Base-by-base conservation (phyloP, 1,140 invertebrate genomes). In the Matsumurasca onukii region DNA sequence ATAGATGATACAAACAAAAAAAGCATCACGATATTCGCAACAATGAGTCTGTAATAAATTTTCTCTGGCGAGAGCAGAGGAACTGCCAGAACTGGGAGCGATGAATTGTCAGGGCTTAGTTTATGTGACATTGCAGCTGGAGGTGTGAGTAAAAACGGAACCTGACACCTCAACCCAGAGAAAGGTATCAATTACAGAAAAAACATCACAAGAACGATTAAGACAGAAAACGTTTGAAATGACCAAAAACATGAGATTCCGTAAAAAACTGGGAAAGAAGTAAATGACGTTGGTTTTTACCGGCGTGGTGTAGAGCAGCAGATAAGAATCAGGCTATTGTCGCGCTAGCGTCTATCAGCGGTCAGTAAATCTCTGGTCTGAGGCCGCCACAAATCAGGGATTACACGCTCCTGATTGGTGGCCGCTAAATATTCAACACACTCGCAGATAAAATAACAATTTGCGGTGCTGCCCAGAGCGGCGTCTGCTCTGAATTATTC, bases 381-480 rank as follows among this genome's bases (percentile, higher is more conserved):
- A 59, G 55, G 5, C 55, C 55, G 15, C 55, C 55, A 29, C 30
- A 59, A 59, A 59, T 59, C 55, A 59, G 55, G 55, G 55, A 59
- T 59, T 59, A 59, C 55, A 27, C 49, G 49, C n/a, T 51, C 55
- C 55, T 59, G 55, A 59, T 59, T 59, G 55, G 55, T 59, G 24
- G 55, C 55, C 24, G 13, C 55, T 59, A 59, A 25, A 59, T 59
- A 59, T 59, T 59, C 55, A 59, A 59, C 55, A 29, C 55, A 22
- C 25, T 24, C 24, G 13, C 55, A 22, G 55, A 59, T 59, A 59
- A 59, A 59, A 59, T 59, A 59, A 59, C 55, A 59, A 59, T 59
- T 59, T 59, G 55, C 55, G 55, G 55, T 59, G 25, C 55, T 22
- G 25, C 25, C 25, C 12, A 52, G 49, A 24, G 22, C 13, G 5